Conservation (phyloP, 2,797 vertebrate genomes). For the Mormyrus hasselquistii region DNA sequence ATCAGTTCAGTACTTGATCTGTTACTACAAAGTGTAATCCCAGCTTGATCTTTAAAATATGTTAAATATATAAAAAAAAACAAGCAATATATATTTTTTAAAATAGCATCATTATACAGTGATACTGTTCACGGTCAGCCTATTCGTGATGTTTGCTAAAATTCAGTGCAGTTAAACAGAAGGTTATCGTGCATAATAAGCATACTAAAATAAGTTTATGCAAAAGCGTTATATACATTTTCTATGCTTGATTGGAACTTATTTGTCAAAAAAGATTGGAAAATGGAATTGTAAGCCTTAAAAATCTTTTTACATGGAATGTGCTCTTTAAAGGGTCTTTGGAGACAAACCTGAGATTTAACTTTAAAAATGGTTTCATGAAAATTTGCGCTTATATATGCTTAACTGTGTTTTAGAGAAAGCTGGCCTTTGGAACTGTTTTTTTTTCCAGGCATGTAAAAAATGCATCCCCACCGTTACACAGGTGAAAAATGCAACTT, state of each 20-base stretch:
- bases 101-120: background rate
- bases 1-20: background rate
- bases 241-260: background rate
- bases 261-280: background rate
- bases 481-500: constrained; percentile 40
- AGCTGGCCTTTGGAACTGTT: background rate
- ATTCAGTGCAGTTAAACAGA: background rate
- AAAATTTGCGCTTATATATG: background rate
- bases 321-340: background rate
- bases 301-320: background rate
- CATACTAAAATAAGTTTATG: background rate
- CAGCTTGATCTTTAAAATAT: background rate
- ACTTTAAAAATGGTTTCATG: background rate
- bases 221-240: background rate
- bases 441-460: constrained; percentile 33
- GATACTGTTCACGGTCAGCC: background rate
- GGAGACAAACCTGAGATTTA: background rate
- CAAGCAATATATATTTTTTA: background rate
- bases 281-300: background rate
- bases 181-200: background rate
- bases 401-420: background rate
- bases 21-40: background rate
- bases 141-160: background rate
- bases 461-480: constrained; percentile 22
- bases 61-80: background rate